Base-by-base conservation (phyloP, 2,888 invertebrate genomes). In the Tanytarsus gracilentus region DNA sequence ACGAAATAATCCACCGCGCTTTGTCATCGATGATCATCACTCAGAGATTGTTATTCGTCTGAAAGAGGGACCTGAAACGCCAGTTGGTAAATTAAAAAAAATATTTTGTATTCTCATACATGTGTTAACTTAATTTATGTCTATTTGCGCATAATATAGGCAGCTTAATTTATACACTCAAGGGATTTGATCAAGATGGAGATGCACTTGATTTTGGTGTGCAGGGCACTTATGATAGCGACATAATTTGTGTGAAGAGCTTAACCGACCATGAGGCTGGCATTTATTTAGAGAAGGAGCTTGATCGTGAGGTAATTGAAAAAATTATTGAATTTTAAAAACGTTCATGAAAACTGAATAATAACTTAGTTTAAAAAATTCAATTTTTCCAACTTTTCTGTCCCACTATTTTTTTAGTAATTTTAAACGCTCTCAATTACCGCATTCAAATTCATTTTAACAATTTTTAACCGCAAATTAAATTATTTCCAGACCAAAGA, bases 21-120 rank as follows among this genome's bases (percentile, higher is more conserved):
- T 93, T 73, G 78, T 90, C 62, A 87, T 86, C 70, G 88, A 90
- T 69, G 89, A 88, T 63, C 89, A 90, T 73, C 81, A 82, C 69
- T 88, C 89, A 65, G 93, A 94, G 78, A 93, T 94, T 67, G 91
- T 94, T 64, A 79, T 94, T 67, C 80, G 90, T 70, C 77, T 93
- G 69, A 90, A 89, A 73, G 94, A 94, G 77, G 91, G 90, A 55
- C 78, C 83, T 59, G 90, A 89, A 67, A 91, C 90, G 40, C 86
- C 88, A 65, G 81, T 87, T 65, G 91, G 91, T 89, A 75, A 81
- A 86, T 75, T 50, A 11, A 26, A 27, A 4, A 53, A n/a, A 25
- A 21, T 29, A 40, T 25, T 49, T 25, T 11, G 27, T 9, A 8
- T 2, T 16, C 8, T 9, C 7, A 3, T 30, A 51, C 49, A n/a